Evolutionary conservation across 2,113 vertebrate genomes (phyloP), one percentile per base, ranked within the genome.

Genomic region (Cranoglanis bouderius): DNA sequence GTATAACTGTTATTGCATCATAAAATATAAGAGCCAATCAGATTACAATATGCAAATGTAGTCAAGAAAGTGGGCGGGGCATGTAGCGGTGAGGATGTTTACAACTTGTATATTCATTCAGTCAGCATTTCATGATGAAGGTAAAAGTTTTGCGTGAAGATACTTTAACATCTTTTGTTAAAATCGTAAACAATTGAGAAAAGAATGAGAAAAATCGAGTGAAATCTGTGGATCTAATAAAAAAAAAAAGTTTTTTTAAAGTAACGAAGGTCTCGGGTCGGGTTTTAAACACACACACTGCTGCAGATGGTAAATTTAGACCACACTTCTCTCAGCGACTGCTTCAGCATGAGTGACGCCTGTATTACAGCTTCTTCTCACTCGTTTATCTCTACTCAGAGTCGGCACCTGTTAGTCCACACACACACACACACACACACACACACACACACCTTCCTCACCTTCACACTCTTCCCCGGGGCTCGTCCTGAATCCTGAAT

Each of bases 351-450:
- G 35, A 82, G n/a, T 24, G 80, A 38, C 77, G 46, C 53, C 55
- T 40, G 53, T 24, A 59, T 82, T 82, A 59, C 53, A 6, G 55
- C 32, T 59, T 82, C 32, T 57, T 14, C n/a, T 82, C 81, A 46
- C 51, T 46, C 26, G 35, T 59, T 57, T 85, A 85, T 89, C 91
- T 88, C 75, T 85, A 85, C 84, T 87, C 90, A 92, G 92, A 91
- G 85, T 82, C 83, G 92, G 93, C 95, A 95, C 95, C 95, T 95
- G 95, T 94, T 93, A 87, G 89, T 87, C 90, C 67, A 49, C 85
- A 55, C 88, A 87, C 85, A 87, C 14, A 83, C 78, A 86, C 75
- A 38, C 46, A 67, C n/a, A 78, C 74, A 85, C 72, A 82, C 59
- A 65, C 87, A 80, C 86, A 88, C 74, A 53, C 63, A 38, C 86